Conservation (phyloP, 2,888 invertebrate genomes). For the Cancer borealis region DNA sequence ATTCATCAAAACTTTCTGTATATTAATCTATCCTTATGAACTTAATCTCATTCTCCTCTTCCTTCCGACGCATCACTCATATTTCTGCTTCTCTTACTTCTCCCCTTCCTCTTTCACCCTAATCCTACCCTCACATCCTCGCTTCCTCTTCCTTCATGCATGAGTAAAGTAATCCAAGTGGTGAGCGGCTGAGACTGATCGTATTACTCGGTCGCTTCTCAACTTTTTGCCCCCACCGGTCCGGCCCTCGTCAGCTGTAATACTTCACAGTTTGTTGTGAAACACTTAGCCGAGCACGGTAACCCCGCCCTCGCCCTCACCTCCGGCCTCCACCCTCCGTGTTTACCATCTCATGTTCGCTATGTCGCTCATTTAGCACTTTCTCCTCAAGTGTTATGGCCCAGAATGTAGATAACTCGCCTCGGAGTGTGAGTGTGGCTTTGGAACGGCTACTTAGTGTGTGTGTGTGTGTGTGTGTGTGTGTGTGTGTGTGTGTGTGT, state of each 20-base stretch:
- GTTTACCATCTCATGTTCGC: slow-evolving; percentile 62
- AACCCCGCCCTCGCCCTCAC: slow-evolving; percentile 48
- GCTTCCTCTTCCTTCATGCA: slow-evolving; percentile 42
- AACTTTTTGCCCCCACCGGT: slow-evolving; percentile 43
- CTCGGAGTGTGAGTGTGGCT: neutral
- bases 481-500: neutral
- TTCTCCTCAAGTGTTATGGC: slow-evolving; percentile 40
- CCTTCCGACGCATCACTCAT: slow-evolving; percentile 1
- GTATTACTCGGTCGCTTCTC: slow-evolving; percentile 50
- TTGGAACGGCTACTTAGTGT: neutral
- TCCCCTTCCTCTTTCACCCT: slow-evolving; percentile 11
- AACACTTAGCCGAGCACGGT: slow-evolving; percentile 60
- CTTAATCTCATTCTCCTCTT: neutral
- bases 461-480: too few species aligned
- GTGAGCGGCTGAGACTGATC: slow-evolving; percentile 55
- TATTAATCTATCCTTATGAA: neutral
- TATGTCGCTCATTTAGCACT: slow-evolving; percentile 28
- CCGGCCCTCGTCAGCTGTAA: slow-evolving; percentile 64
- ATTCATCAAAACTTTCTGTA: neutral
- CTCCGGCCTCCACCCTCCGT: slow-evolving; percentile 36
- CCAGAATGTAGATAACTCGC: slow-evolving; percentile 15
- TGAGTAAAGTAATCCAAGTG: slow-evolving; percentile 62
- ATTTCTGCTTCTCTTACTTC: slow-evolving; percentile 2
- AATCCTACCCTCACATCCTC: neutral
- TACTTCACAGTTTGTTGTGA: slow-evolving; percentile 71